Evolutionary conservation across 2,113 vertebrate genomes (phyloP).

Genomic region (Corythornis madagascariensis): DNA sequence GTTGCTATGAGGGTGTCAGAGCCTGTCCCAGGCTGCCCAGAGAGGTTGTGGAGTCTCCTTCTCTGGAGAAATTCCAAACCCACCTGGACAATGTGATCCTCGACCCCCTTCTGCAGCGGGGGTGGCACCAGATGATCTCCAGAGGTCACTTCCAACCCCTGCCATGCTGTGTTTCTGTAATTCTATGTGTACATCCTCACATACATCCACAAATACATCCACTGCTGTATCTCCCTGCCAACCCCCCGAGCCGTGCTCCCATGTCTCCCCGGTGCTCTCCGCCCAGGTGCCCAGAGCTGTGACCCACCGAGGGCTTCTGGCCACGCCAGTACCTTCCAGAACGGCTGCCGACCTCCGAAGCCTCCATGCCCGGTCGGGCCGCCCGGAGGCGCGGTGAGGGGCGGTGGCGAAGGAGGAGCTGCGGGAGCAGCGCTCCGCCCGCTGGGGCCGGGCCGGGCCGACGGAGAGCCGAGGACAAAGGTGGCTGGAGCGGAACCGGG

Average conservation of each 20-base stretch:
- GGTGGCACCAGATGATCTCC: too few relatives aligned
- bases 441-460: neutral
- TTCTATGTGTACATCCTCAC: neutral
- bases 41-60: too few relatives aligned
- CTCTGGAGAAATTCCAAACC: too few relatives aligned
- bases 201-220: neutral
- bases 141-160: too few relatives aligned
- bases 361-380: neutral
- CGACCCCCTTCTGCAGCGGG: too few relatives aligned
- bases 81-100: too few relatives aligned
- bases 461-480: conserved; percentile 17
- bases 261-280: neutral
- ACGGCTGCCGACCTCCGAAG: neutral
- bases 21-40: too few relatives aligned
- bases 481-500: neutral
- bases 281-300: neutral
- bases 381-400: neutral
- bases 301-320: too few relatives aligned
- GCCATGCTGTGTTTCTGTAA: too few relatives aligned
- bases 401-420: conserved; percentile 1
- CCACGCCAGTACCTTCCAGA: neutral
- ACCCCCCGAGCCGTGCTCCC: fast-evolving
- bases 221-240: neutral
- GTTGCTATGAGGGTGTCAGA: too few relatives aligned
- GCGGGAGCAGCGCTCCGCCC: conserved; percentile 3